Evolutionary conservation across 2,888 invertebrate genomes (phyloP), one percentile per base, ranked within the genome.

Genomic region (Parelbella ahira): DNA sequence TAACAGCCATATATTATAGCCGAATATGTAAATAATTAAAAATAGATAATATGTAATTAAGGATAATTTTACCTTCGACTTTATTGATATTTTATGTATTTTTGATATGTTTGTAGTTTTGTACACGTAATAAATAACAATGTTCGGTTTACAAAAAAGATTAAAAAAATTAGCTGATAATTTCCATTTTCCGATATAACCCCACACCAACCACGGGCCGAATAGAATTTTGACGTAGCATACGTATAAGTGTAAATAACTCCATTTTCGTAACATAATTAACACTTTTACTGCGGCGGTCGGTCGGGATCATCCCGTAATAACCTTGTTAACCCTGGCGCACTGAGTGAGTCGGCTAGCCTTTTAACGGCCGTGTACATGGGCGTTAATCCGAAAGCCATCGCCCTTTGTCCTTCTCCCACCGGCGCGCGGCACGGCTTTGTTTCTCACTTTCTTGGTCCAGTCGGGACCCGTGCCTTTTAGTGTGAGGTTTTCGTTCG

Each of bases 241-340:
- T 33, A 25, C 27, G 27, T 34, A 33, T 4, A 36, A 36, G 29
- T 29, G 42, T 36, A 68, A 77, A 72, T 73, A 78, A 72, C 59
- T 71, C 65, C 68, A 73, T 78, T 76, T 66, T 70, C 69, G 63
- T 71, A 82, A 84, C 76, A 77, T 78, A 83, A 83, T 86, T 86
- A 84, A 86, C 84, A 83, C 83, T 87, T 82, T 86, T 87, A 83
- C 78, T 78, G 73, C 74, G 66, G 77, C 73, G 84, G 86, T 83
- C 72, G 68, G 71, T 74, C 70, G 78, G 83, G 84, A 80, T 86
- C 65, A 86, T 86, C 86, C 87, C 80, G 74, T 86, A 86, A 87
- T 86, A 87, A 86, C 84, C 84, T 87, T 86, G 87, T 87, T 87
- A 87, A 87, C 84, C 86, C 86, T 79, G 77, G 73, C 81, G 74